Percentiles rank a stretch among this genome's conserved stretches.
Conservation (phyloP, 2,797 vertebrate species). For the Falco naumanni region DNA sequence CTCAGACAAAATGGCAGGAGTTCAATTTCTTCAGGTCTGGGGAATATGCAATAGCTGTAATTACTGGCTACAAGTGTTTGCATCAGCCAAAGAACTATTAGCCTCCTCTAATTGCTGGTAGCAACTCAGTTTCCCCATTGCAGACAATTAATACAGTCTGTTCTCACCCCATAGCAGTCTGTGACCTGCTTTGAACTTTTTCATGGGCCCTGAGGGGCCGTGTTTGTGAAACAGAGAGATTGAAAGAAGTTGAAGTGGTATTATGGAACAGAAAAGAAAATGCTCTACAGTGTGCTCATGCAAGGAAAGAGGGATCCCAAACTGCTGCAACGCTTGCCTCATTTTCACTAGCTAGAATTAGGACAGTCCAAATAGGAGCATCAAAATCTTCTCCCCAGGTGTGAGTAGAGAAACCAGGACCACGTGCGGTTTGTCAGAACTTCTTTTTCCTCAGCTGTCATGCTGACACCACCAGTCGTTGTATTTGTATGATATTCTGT, state of each 20-base stretch:
- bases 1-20: conserved; percentile 64
- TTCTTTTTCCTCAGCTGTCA: neutral
- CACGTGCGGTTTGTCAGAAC: neutral
- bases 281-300: neutral
- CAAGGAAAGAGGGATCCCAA: neutral
- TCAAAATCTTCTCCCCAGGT: neutral
- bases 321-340: neutral
- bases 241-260: neutral
- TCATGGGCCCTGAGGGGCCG: neutral
- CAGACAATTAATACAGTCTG: conserved; percentile 63
- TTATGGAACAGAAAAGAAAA: neutral
- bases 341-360: neutral
- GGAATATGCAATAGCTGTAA: conserved; percentile 55
- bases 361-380: neutral
- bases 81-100: conserved; percentile 56
- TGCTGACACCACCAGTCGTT: neutral
- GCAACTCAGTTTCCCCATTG: conserved; percentile 35
- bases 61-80: conserved; percentile 65
- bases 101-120: conserved; percentile 65
- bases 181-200: conserved; percentile 51
- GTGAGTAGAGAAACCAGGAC: neutral
- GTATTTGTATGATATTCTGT: neutral
- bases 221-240: neutral
- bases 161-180: conserved; percentile 50
- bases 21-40: conserved; percentile 63